Evolutionary conservation across 2,888 invertebrate species (phyloP), one percentile per base, ranked within the genome.

Genomic region (Tiphia femorata): DNA sequence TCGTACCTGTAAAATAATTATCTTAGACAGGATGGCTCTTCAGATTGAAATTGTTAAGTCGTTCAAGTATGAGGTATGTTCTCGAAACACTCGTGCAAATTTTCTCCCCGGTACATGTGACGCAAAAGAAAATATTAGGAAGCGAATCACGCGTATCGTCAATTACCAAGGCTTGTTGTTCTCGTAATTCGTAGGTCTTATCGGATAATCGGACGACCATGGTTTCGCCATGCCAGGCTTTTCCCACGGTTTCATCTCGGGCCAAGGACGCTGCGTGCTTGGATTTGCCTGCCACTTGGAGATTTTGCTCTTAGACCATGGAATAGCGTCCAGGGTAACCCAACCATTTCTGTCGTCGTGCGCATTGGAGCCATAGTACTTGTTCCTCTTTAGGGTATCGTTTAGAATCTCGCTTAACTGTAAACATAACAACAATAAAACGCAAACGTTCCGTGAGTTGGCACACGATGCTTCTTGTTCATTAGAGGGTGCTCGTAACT

Each of bases 301-400:
- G 62, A 92, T 90, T 84, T 92, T 92, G 67, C 92, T 92, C 8
- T 91, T 88, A 0, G 92, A 92, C 92, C 92, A 93, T 0, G 92
- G 92, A 3, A 93, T 88, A 3, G 90, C 92, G 64, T 93, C 92
- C 50, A 93, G 80, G 1, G 91, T 89, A 0, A 93, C 91, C 93
- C 93, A 93, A 0, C 92, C 92, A 51, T 90, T 90, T 72, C 89
- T 88, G 64, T 92, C 90, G 53, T 92, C 90, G 62, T 86, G 88
- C 0, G 90, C 88, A 72, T 88, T 87, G 58, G 88, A 86, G 2
- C 72, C 72, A 46, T 74, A 78, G 49, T 78, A 79, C 54, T 81
- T 82, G 65, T 82, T 82, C 51, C 80, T 70, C 52, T 83, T 80
- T 5, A 69, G 25, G 2, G 80, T 79, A 57, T 83, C 82, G 67